Conservation (phyloP, 1,140 invertebrate species). For the Drosophila willistoni region DNA sequence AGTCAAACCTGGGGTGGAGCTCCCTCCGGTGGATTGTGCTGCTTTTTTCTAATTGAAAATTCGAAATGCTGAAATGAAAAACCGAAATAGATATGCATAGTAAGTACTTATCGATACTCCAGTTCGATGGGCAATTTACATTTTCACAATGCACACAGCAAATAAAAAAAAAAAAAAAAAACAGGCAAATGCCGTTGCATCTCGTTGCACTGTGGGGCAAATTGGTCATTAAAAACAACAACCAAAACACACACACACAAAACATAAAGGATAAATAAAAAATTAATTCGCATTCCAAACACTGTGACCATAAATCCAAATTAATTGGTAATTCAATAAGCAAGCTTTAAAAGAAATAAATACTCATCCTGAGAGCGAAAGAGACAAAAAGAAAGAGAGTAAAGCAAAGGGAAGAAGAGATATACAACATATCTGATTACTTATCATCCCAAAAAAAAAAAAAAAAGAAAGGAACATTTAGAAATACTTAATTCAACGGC, state of each 20-base stretch:
- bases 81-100: slow-evolving; percentile 20
- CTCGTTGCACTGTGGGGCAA: slow-evolving; percentile 15
- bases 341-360: neutral
- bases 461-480: neutral
- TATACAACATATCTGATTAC: slow-evolving; percentile 4
- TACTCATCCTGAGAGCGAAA: neutral
- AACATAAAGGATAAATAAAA: too few relatives aligned
- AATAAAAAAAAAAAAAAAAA: too few relatives aligned
- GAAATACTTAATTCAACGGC: too few relatives aligned
- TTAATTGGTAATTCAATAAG: slow-evolving; percentile 9
- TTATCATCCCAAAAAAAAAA: neutral
- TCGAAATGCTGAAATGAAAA: slow-evolving; percentile 48
- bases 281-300: too few relatives aligned
- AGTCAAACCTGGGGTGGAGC: neutral
- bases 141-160: slow-evolving; percentile 24
- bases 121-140: slow-evolving; percentile 61
- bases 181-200: slow-evolving; percentile 50
- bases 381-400: neutral
- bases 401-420: neutral
- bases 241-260: too few relatives aligned
- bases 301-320: neutral
- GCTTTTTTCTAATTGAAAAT: neutral
- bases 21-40: too few relatives aligned
- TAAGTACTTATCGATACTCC: slow-evolving; percentile 56
- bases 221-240: slow-evolving; percentile 3